Evolutionary conservation across 2,888 invertebrate species (phyloP).

Genomic region (Patella caerulea): DNA sequence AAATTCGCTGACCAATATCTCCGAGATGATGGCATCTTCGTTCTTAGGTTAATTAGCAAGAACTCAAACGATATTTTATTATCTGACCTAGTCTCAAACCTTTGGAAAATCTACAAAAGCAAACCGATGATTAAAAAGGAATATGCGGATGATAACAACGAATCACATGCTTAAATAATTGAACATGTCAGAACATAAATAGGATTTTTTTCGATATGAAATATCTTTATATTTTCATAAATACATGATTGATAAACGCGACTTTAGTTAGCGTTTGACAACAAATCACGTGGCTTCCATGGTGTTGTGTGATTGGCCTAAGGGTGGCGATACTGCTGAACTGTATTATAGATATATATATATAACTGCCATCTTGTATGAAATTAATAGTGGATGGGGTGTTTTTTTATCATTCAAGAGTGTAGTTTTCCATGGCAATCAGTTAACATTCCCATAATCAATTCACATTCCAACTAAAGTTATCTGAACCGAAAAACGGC

Average conservation of each 20-base stretch:
- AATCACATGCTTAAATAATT: not conserved
- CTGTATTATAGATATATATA: not conserved
- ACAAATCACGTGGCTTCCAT: slow-evolving; percentile 8
- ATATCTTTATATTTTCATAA: not conserved
- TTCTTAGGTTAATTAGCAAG: slow-evolving; percentile 60
- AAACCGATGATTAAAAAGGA: slow-evolving; percentile 56
- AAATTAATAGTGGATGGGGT: no score
- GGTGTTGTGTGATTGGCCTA: not conserved
- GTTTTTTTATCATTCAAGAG: no score
- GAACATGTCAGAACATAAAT: not conserved
- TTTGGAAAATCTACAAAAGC: slow-evolving; percentile 57
- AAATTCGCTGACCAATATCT: slow-evolving; percentile 61
- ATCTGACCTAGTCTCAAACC: slow-evolving; percentile 55
- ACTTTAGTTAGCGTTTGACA: not conserved
- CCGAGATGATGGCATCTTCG: slow-evolving; percentile 60
- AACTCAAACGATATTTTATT: slow-evolving; percentile 64
- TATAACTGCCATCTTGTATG: no score
- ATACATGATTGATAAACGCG: not conserved
- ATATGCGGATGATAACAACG: not conserved
- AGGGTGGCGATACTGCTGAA: slow-evolving; percentile 5
- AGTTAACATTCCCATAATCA: no score
- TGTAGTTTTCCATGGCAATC: no score
- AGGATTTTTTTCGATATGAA: not conserved
- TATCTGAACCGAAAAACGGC: no score
- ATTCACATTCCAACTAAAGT: no score